These are phyloP conservation scores for Varanus komodoensis DNA, from an alignment of 2,113 vertebrate species.

Conservation along the genomic window DNA sequence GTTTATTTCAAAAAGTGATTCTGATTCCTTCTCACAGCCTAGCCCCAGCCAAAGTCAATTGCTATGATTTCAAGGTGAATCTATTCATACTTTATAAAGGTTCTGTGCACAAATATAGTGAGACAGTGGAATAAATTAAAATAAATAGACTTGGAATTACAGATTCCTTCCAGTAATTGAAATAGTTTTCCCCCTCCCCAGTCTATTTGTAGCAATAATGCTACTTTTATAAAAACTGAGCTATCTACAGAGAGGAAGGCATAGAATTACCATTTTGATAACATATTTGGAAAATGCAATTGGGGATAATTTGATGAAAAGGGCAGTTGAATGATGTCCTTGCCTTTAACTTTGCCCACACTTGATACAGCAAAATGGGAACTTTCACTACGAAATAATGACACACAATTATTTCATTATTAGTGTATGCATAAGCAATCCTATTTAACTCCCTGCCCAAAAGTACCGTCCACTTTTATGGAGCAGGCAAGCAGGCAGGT, in stretches of 20 bases:
- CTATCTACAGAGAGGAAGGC: conserved; percentile 76
- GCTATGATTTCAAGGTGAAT: conserved; percentile 87
- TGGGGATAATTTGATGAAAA: conserved; percentile 78
- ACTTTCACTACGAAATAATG: conserved; percentile 42
- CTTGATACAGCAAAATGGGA: conserved; percentile 55
- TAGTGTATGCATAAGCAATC: conserved; percentile 31
- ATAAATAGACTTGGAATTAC: conserved; percentile 87
- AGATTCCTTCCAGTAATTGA: conserved; percentile 83
- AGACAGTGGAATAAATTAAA: conserved; percentile 87
- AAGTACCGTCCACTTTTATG: not conserved
- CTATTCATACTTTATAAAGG: conserved; percentile 84
- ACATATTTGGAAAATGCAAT: conserved; percentile 81
- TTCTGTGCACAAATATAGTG: conserved; percentile 79
- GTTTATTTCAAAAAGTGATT: conserved; percentile 79
- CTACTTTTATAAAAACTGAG: conserved; percentile 77
- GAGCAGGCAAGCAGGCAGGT: conserved; percentile 1
- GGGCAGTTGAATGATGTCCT: conserved; percentile 77
- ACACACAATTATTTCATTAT: conserved; percentile 59
- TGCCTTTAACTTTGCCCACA: conserved; percentile 65
- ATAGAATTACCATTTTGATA: conserved; percentile 87
- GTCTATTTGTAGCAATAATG: conserved; percentile 83
- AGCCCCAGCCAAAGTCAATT: conserved; percentile 81
- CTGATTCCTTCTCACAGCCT: conserved; percentile 75
- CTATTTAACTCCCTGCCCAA: conserved; percentile 44
- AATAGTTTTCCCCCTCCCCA: conserved; percentile 78